phyloP scores from a whole-genome alignment of 2,888 invertebrate species.

The Tortricodes alternella region DNA sequence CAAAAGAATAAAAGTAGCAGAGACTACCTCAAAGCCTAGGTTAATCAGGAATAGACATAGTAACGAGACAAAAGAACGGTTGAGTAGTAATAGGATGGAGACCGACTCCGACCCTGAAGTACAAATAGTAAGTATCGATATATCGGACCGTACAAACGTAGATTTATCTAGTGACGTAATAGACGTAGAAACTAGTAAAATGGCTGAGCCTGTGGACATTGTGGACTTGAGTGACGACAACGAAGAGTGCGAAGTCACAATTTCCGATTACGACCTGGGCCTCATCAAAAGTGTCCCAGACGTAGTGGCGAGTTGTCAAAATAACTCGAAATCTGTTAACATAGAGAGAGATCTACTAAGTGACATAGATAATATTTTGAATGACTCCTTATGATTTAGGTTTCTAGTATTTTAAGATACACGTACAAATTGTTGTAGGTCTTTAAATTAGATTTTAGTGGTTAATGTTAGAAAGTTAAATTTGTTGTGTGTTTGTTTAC shows the following conservation, averaged over 20 bases:
- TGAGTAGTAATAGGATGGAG: conserved; percentile 42
- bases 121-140: conserved; percentile 64
- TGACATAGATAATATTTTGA: conserved; percentile 58
- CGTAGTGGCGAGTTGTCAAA: conserved; percentile 72
- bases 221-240: conserved; percentile 69
- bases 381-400: conserved; percentile 62
- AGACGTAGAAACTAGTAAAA: conserved; percentile 56
- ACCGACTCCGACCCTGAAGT: conserved; percentile 70
- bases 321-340: conserved; percentile 44
- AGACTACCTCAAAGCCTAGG: conserved; percentile 62
- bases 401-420: neutral
- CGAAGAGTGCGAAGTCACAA: conserved; percentile 55
- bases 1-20: conserved; percentile 64
- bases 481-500: neutral
- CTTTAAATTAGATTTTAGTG: neutral
- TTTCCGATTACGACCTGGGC: conserved; percentile 55
- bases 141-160: conserved; percentile 48
- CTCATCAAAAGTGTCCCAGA: conserved; percentile 70
- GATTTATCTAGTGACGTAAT: conserved; percentile 58
- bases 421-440: conserved; percentile 23
- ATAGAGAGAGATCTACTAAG: conserved; percentile 50
- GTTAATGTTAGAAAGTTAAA: conserved; percentile 7
- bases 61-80: conserved; percentile 48
- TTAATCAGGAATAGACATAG: conserved; percentile 61
- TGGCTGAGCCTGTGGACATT: conserved; percentile 58